Base-by-base conservation (phyloP, 2,888 invertebrate species). In the Xestoiulus laeticollis region DNA sequence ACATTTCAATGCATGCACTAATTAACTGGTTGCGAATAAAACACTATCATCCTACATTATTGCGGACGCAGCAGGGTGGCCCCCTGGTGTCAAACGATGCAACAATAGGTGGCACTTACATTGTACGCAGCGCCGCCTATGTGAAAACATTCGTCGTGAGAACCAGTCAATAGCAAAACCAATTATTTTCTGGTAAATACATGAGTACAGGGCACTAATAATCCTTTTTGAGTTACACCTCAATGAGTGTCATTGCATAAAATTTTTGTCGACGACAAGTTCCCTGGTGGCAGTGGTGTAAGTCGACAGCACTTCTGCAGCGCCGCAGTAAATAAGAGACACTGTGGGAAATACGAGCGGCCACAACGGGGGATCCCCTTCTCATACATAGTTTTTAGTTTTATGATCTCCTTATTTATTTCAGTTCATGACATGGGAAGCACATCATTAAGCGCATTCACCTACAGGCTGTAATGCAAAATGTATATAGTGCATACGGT, bases 391-490 rank as follows among this genome's bases (percentile, higher is more conserved):
- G 30, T 78, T 78, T 78, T 78, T 14, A 78, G 78, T 78, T 78
- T 32, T 78, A 78, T 78, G 78, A 78, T 78, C 30, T 32, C 78
- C 30, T 78, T 78, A 78, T 78, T 78, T 78, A 78, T 78, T 16
- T 26, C 30, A 78, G 78, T 30, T 78, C 78, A 78, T 78, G 78
- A 78, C 78, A 78, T 78, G 78, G 78, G 78, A 78, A 78, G 30
- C 78, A 30, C 30, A 30, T 78, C 78, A 78, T 78, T 78, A 78
- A 78, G 30, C 30, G 3, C 38, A 78, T 78, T 30, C 26, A 30
- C 78, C 78, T 78, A 2, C 14, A 78, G 78, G 78, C 78, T 30
- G 10, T n/a, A n/a, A n/a, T n/a, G n/a, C n/a, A n/a, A n/a, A n/a
- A n/a, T n/a, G n/a, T n/a, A 26, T 16, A 30, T 78, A 12, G 30